Conservation (phyloP, 2,113 vertebrate species). For the Onychostruthus taczanowskii region DNA sequence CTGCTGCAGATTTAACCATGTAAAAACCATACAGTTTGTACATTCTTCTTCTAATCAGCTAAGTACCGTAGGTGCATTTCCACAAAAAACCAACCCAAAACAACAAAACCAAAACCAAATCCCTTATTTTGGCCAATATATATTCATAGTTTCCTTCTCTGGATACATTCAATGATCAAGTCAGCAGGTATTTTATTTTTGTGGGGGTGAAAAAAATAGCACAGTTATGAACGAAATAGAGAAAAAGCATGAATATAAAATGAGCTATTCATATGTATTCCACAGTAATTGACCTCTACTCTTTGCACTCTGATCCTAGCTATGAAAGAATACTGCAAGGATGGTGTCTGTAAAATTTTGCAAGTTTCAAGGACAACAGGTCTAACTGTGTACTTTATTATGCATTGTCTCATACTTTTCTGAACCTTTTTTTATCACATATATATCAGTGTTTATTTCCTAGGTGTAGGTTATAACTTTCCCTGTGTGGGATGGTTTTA, state of each 20-base stretch:
- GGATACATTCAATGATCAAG: neutral
- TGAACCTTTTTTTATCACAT: neutral
- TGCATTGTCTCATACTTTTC: neutral
- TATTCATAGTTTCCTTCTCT: constrained; percentile 21
- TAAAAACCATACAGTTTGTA: neutral
- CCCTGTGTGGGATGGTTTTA: neutral
- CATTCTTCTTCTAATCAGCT: neutral
- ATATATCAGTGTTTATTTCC: neutral
- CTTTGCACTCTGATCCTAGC: neutral
- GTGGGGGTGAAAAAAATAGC: neutral
- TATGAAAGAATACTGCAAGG: neutral
- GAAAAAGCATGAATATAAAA: neutral
- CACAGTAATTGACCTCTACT: neutral
- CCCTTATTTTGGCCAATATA: constrained; percentile 43
- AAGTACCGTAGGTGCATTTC: neutral
- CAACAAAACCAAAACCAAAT: neutral
- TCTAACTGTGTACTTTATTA: neutral
- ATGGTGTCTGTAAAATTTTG: neutral
- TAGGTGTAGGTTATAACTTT: neutral
- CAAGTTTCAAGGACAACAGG: neutral
- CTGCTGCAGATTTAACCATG: neutral
- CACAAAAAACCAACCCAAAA: neutral
- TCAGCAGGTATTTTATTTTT: neutral
- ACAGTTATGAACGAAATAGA: neutral
- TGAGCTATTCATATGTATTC: neutral